phyloP scores from a whole-genome alignment of 2,113 vertebrate genomes.

The Hippocampus guttulatus region DNA sequence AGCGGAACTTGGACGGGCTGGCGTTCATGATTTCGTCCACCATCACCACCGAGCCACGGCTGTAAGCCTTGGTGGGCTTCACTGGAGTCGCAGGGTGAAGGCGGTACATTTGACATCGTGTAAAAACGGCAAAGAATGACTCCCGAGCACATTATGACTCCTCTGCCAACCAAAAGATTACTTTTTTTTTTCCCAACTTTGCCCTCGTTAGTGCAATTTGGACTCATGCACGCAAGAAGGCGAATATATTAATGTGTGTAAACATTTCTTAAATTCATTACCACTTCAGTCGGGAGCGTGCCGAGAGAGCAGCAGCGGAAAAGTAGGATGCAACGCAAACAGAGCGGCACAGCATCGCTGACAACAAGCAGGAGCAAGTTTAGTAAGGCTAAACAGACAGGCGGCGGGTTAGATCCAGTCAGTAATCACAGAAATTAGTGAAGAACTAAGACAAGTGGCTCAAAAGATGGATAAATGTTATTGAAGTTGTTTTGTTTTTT shows the following conservation, averaged over 20 bases:
- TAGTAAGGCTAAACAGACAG: conserved; percentile 96
- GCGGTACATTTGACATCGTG: background rate
- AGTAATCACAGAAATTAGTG: conserved; percentile 2
- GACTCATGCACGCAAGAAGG: conserved; percentile 54
- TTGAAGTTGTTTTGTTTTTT: conserved; percentile 1
- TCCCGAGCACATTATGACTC: background rate
- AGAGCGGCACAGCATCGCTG: conserved; percentile 43
- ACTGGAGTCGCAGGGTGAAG: conserved; percentile 63
- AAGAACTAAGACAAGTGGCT: conserved; percentile 29
- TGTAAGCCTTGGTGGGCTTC: conserved; percentile 79
- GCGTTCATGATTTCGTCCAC: conserved; percentile 94
- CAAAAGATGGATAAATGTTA: conserved; percentile 2
- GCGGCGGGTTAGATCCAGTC: conserved; percentile 45
- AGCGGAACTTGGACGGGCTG: conserved; percentile 89
- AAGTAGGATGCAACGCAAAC: conserved; percentile 51
- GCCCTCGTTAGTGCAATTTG: conserved; percentile 32
- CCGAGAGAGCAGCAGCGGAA: conserved; percentile 51
- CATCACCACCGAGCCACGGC: conserved; percentile 87
- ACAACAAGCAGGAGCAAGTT: conserved; percentile 58
- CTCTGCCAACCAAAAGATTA: conserved; percentile 18
- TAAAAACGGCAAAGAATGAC: background rate
- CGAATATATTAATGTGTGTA: conserved; percentile 62
- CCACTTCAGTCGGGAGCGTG: conserved; percentile 50
- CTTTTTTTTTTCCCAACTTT: background rate
- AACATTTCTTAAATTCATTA: conserved; percentile 65